Conservation (phyloP, 2,113 vertebrate genomes). For the Leiothrix lutea region DNA sequence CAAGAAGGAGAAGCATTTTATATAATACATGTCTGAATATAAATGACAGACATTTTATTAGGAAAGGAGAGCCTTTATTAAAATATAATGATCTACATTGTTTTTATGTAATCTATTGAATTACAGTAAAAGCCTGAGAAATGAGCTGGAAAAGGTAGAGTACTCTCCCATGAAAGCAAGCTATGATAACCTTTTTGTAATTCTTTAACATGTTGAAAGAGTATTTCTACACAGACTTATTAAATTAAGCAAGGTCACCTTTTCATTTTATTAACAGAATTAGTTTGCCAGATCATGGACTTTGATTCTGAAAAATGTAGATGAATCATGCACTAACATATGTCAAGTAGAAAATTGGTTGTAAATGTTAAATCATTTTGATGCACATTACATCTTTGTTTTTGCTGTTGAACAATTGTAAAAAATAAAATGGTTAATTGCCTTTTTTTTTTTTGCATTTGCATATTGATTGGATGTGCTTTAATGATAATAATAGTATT, state of each 20-base stretch:
- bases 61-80: slow-evolving; percentile 50
- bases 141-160: slow-evolving; percentile 40
- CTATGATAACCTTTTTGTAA: slow-evolving; percentile 59
- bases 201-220: slow-evolving; percentile 66
- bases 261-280: slow-evolving; percentile 67
- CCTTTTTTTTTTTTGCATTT: background rate
- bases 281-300: slow-evolving; percentile 41
- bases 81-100: slow-evolving; percentile 51
- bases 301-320: slow-evolving; percentile 20
- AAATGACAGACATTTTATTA: slow-evolving; percentile 59
- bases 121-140: slow-evolving; percentile 58
- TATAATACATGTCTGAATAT: slow-evolving; percentile 8
- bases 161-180: slow-evolving; percentile 50
- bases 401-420: background rate
- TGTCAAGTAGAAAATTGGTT: slow-evolving; percentile 52
- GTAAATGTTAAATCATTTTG: slow-evolving; percentile 32
- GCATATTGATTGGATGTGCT: background rate
- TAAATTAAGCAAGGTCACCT: slow-evolving; percentile 71
- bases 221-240: slow-evolving; percentile 60
- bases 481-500: slow-evolving; percentile 24
- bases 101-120: slow-evolving; percentile 57
- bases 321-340: slow-evolving; percentile 28
- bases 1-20: background rate
- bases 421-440: background rate
- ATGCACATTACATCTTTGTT: background rate